Evolutionary conservation across 2,113 vertebrate genomes (phyloP), one percentile per base, ranked within the genome.

Genomic region (Pogona vitticeps): DNA sequence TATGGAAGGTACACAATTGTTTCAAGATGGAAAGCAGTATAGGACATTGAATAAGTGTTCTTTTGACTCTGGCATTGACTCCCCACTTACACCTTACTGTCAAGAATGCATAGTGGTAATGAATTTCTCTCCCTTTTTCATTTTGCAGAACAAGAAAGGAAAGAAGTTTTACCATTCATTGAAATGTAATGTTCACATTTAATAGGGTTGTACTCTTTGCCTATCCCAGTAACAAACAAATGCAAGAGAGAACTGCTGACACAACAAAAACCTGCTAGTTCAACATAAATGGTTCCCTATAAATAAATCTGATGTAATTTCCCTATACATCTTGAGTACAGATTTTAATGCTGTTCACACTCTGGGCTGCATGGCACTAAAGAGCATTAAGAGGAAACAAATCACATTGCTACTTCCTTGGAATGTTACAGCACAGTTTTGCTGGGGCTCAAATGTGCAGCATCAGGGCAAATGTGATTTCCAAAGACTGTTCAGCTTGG

Each of bases 291-390:
- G 92, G 94, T 90, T 85, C 91, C 90, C 93, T 95, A 94, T 94
- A 95, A 96, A 96, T 96, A 96, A 96, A 96, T 97, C 94, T 92
- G 63, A 84, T 84, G 71, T 94, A 94, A 96, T 96, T 96, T 96
- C 93, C 94, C 93, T 93, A 93, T 96, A 94, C 90, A 88, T 96
- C 94, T 96, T 93, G 79, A 89, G 91, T 93, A 63, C 84, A 88
- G 88, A 89, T 95, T 92, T 94, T 93, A 93, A 9, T 82, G 89
- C 26, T 0, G 63, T 88, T 94, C 91, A 84, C 89, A 91, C 80
- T 88, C 82, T 80, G 92, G 40, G 78, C 72, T 68, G 68, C 33
- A 67, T 18, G 0, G 68, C 4, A 73, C 84, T 89, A 91, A 10
- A 52, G 86, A 31, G 20, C 42, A 65, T 86, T 87, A 82, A 75